Evolutionary conservation across 2,113 vertebrate genomes (phyloP).

Genomic region (Taurulus bubalis): DNA sequence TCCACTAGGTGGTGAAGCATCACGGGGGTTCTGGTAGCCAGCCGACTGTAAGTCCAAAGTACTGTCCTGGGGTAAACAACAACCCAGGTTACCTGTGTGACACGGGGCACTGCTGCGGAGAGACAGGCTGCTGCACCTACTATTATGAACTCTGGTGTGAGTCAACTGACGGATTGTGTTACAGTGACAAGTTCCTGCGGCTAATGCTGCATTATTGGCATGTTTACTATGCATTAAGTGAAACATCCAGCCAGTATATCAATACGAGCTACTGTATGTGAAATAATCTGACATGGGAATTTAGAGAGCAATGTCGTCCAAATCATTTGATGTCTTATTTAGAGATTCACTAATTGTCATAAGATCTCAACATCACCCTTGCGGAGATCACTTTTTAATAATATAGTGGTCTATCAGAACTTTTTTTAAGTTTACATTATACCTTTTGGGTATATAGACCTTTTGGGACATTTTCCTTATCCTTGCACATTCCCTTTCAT

Average conservation of each 20-base stretch:
- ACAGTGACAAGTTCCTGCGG: not conserved
- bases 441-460: not conserved
- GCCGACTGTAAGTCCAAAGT: constrained; percentile 81
- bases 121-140: constrained; percentile 97
- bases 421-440: too few species aligned
- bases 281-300: not conserved
- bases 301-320: too few species aligned
- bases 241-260: not conserved
- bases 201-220: not conserved
- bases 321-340: too few species aligned
- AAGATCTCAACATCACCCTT: too few species aligned
- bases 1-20: constrained; percentile 81
- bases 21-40: constrained; percentile 70
- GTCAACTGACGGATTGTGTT: constrained; percentile 67
- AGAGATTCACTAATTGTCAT: too few species aligned
- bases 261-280: not conserved
- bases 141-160: constrained; percentile 99
- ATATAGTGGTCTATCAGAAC: too few species aligned
- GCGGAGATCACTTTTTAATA: too few species aligned
- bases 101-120: constrained; percentile 96
- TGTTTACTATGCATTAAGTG: not conserved
- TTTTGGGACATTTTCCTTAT: not conserved
- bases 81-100: constrained; percentile 93
- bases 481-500: not conserved
- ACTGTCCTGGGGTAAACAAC: constrained; percentile 90